Evolutionary conservation across 2,797 vertebrate genomes (phyloP), one percentile per base, ranked within the genome.

Genomic region (Gastrophryne carolinensis): DNA sequence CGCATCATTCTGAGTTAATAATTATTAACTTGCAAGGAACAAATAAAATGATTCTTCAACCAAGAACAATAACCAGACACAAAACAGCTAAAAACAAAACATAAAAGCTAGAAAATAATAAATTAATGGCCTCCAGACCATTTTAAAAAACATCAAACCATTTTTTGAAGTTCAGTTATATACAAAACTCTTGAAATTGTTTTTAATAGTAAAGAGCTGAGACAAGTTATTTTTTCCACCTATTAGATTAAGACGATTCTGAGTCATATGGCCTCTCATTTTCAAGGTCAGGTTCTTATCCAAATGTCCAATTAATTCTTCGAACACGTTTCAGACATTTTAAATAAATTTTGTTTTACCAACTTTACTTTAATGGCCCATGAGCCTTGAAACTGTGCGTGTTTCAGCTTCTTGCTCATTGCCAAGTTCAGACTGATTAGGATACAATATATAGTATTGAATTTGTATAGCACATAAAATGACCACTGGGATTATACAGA

Each of bases 271-370:
- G 27, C 34, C 27, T 27, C 15, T 65, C 23, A 2, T 63, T 47
- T 50, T 65, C n/a, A 32, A 65, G n/a, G 15, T 49, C 39, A 32
- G 44, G 4, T 17, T 7, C 21, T 15, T 32, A 23, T 50, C 63
- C 63, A 65, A 65, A 65, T 49, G 24, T 65, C 50, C 41, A 50
- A 64, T 65, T 65, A 65, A 29, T 49, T 30, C 27, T 19, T 17
- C 21, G 63, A 3, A 50, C 63, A 17, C 19, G 27, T 21, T 23
- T 32, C 27, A 50, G n/a, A 50, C 34, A 24, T 41, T 23, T 9
- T 19, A 8, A 9, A 47, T 19, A 21, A 47, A 17, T 47, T 47
- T 47, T 47, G 44, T 47, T 47, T 47, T 47, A 17, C 44, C 44
- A 47, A 47, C 17, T 47, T 47, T 19, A 47, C 44, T 47, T 47